Base-by-base conservation (phyloP, 2,797 vertebrate species). In the Schizopygopsis malacanthus region DNA sequence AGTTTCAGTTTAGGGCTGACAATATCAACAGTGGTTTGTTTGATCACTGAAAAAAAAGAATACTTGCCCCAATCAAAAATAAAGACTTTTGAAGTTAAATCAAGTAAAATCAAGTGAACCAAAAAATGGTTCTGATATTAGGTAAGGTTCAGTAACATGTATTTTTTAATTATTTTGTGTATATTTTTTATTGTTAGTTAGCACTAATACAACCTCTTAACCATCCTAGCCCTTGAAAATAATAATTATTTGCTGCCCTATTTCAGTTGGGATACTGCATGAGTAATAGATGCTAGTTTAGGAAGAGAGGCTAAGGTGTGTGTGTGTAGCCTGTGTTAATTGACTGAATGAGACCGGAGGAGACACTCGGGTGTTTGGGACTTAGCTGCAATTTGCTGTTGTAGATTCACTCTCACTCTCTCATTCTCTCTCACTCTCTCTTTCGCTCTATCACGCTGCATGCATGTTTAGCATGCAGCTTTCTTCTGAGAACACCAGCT, bases 301-400 rank as follows among this genome's bases (percentile, higher is more conserved):
- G 50, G 75, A 61, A 54, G 16, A 52, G 47, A 54, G 20, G 11
- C 5, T 20, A 4, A 20, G 3, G 75, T 39, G 73, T 50, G n/a
- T n/a, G 43, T n/a, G 43, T 73, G 13, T 33, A 92, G 93, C 93
- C 93, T 95, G 94, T 96, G 97, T 98, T 95, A 96, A 98, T 97
- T 94, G 94, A 89, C 88, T 93, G 94, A 91, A 95, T 94, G 94
- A 95, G 93, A 86, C 90, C 93, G 88, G 90, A 83, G 91, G 93
- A 94, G 94, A 95, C 95, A 94, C 94, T 95, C 94, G 92, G 96
- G 92, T 95, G 93, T 33, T 69, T 80, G 39, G 96, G 96, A 96
- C 96, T 94, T 95, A 92, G 94, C 95, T 93, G 93, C 95, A 97
- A 97, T 98, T 97, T 97, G 96, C 95, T 95, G 92, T 91, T 95